Base-by-base conservation (phyloP, 1,140 invertebrate genomes). In the Lepeophtheirus salmonis region DNA sequence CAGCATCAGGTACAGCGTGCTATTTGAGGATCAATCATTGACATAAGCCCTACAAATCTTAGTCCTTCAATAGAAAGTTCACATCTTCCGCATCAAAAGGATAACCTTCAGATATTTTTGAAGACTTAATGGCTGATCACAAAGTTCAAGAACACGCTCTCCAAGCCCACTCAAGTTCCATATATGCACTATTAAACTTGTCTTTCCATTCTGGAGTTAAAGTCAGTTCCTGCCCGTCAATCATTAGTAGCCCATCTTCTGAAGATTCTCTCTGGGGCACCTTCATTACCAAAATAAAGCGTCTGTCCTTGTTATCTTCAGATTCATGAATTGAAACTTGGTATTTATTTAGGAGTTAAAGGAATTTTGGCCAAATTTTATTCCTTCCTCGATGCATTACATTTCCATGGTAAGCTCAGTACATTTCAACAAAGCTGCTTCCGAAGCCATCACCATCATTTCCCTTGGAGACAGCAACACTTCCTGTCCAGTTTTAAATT, bases 341-440 rank as follows among this genome's bases (percentile, higher is more conserved):
- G 73, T 95, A 98, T 73, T 98, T 98, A 74, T 97, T 97, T 65
- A 89, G 0, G 95, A 98, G 74, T 98, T 98, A 80, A 98, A 99
- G 20, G 95, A 95, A 73, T 98, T 83, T 77, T 98, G 95, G 72
- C 84, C 87, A 52, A 90, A 83, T 76, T 98, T 99, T 75, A 84
- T 87, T 74, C 97, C 92, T 52, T 83, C 80, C 64, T 82, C 80
- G 63, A 95, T 77, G 68, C 89, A 90, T 16, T 81, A 80, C 75
- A 86, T 79, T 0, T 91, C 71, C 89, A 97, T 72, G 96, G 97
- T n/a, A n/a, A n/a, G n/a, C n/a, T n/a, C n/a, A n/a, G n/a, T n/a
- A n/a, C n/a, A n/a, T n/a, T n/a, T n/a, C n/a, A 97, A 77, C 17
- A 97, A 75, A 64, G 94, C 94, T 57, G 89, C 87, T 74, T 97